Evolutionary conservation across 2,888 invertebrate genomes (phyloP), one percentile per base, ranked within the genome.

Genomic region (Hoplodrina ambigua): DNA sequence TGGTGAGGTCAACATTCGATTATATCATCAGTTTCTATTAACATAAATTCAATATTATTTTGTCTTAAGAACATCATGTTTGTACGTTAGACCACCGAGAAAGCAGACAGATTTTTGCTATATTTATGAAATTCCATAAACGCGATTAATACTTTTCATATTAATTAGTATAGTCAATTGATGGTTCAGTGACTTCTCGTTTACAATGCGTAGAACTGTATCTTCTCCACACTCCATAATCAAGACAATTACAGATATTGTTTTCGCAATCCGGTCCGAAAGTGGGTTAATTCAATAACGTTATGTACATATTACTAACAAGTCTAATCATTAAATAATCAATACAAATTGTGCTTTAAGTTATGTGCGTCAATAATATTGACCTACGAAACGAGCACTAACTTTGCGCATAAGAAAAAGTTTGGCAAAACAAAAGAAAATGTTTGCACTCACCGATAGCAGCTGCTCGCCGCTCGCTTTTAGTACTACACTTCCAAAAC

Each of bases 401-500:
- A 19, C 2, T 37, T 17, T n/a, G 25, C 19, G 33, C 20, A 50
- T 13, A 53, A 50, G 58, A 10, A 25, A 25, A 25, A 25, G 13
- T 54, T 61, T 15, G 54, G 10, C n/a, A 57, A 67, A 61, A 61
- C 37, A 62, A 73, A 73, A 52, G 46, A 63, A 76, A 78, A 62
- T 62, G 49, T 55, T 77, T 20, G 41, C 68, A 89, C 93, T 92
- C 69, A 94, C 94, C 93, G 37, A 88, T 64, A 69, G 88, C 89
- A 53, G 90, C 91, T 37, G 85, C 85, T 58, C 90, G 91, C 62
- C 91, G 88, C 72, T 92, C 90, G 62, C 88, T 89, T 85, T 92
- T 94, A 62, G 89, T 87, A 75, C 87, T 89, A 83, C 95, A 96
- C 90, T 93, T 94, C 95, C 94, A 96, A 91, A 96, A 94, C 88